A percentile compares a stretch with the other conserved stretches of the same genome.
Conservation (phyloP, 2,113 vertebrate species). For the Vidua chalybeata region DNA sequence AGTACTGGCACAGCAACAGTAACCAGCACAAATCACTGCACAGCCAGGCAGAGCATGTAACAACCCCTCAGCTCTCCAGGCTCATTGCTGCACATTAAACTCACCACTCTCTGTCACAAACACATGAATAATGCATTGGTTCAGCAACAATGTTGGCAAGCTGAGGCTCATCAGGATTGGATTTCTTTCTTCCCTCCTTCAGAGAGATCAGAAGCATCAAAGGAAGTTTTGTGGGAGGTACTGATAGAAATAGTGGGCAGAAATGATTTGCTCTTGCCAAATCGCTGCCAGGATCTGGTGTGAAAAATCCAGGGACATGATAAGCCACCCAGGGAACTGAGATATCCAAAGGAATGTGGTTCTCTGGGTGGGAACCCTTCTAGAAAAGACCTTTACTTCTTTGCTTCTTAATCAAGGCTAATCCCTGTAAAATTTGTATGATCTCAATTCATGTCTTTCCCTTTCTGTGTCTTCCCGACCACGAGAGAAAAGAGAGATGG, state of each 20-base stretch:
- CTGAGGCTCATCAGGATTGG: background rate
- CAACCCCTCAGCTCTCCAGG: background rate
- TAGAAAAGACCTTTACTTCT: background rate
- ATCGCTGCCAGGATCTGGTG: background rate
- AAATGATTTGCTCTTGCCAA: background rate
- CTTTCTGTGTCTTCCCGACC: background rate
- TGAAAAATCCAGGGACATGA: background rate
- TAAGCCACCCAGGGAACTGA: background rate
- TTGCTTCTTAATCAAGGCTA: background rate
- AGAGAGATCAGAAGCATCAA: background rate
- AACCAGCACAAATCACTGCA: background rate
- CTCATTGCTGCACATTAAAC: conserved; percentile 8
- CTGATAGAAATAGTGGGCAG: background rate
- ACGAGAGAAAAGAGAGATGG: background rate
- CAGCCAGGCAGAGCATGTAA: background rate
- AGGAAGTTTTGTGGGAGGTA: background rate
- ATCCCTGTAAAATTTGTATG: background rate
- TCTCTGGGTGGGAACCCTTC: background rate
- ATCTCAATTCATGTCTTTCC: background rate
- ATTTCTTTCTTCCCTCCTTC: conserved; percentile 1
- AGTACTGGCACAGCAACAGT: background rate
- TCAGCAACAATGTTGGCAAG: background rate
- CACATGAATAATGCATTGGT: conserved; percentile 29
- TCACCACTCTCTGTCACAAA: background rate
- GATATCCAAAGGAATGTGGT: background rate